Conservation (phyloP, 1,140 invertebrate species). For the Lineus longissimus region DNA sequence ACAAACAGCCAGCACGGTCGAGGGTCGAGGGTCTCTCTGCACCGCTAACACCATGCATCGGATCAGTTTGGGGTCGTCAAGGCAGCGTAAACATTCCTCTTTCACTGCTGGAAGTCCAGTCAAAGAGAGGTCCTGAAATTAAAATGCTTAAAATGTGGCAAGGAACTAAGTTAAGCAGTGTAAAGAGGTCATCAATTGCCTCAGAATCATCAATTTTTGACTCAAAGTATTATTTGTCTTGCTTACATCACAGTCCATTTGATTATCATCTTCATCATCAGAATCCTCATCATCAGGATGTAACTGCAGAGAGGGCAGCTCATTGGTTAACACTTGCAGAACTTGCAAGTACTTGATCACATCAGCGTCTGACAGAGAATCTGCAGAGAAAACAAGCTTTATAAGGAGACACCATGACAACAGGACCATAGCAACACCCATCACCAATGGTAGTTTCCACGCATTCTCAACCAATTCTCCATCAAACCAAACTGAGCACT, state of each 20-base stretch:
- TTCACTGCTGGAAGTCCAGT: slow-evolving; percentile 20
- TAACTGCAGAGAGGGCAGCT: slow-evolving; percentile 19
- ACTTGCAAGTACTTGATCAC: slow-evolving; percentile 15
- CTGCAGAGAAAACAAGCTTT: not conserved
- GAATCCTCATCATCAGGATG: slow-evolving; percentile 18
- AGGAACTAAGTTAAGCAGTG: not conserved
- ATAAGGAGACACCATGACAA: no score
- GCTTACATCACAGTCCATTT: not conserved
- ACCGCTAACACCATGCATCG: slow-evolving; percentile 24
- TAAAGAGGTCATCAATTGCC: no score
- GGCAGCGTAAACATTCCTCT: slow-evolving; percentile 30
- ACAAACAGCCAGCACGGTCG: slow-evolving; percentile 61
- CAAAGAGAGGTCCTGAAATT: slow-evolving; percentile 19
- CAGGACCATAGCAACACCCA: no score
- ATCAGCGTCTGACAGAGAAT: no score
- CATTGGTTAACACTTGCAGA: slow-evolving; percentile 22
- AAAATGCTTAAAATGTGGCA: not conserved
- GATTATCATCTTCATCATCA: slow-evolving; percentile 29
- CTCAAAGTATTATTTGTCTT: no score
- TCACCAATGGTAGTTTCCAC: no score
- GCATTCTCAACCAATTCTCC: no score
- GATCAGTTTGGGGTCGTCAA: slow-evolving; percentile 36
- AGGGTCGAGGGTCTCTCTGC: slow-evolving; percentile 19
- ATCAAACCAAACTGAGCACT: no score
- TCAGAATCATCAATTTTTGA: no score